phyloP scores from a whole-genome alignment of 2,888 invertebrate species.

The Mactromeris polynyma region DNA sequence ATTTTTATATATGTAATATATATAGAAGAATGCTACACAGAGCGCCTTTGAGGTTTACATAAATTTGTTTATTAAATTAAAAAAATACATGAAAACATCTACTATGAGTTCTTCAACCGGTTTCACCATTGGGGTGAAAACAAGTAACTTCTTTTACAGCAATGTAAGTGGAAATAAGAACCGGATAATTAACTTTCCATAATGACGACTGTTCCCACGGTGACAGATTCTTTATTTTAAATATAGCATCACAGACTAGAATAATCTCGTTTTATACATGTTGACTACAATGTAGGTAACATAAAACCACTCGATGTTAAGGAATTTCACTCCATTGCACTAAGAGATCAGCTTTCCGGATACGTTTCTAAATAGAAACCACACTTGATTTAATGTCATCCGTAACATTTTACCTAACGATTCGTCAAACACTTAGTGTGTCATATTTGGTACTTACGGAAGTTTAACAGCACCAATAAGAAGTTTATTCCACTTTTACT shows the following conservation, averaged over 20 bases:
- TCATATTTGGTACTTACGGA: not conserved
- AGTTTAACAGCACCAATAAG: not conserved
- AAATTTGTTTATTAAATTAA: too few relatives aligned
- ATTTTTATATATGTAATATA: too few relatives aligned
- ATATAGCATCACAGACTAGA: not conserved
- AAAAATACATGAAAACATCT: too few relatives aligned
- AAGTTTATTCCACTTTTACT: not conserved
- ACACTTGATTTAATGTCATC: not conserved
- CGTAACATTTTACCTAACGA: not conserved
- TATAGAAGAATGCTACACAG: too few relatives aligned
- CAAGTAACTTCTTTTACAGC: not conserved
- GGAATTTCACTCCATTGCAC: too few relatives aligned
- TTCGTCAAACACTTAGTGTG: not conserved
- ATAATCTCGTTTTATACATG: too few relatives aligned
- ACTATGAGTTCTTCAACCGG: too few relatives aligned
- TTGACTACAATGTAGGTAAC: too few relatives aligned
- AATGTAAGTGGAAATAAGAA: not conserved
- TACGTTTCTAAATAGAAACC: not conserved
- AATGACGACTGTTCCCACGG: conserved; percentile 1
- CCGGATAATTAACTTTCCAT: not conserved
- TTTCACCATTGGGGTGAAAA: not conserved
- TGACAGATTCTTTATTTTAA: not conserved
- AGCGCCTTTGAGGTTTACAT: too few relatives aligned
- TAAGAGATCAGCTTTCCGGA: not conserved
- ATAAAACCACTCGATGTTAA: not conserved